Evolutionary conservation across 2,888 invertebrate species (phyloP), one percentile per base, ranked within the genome.

Genomic region (Torymus tubicola): DNA sequence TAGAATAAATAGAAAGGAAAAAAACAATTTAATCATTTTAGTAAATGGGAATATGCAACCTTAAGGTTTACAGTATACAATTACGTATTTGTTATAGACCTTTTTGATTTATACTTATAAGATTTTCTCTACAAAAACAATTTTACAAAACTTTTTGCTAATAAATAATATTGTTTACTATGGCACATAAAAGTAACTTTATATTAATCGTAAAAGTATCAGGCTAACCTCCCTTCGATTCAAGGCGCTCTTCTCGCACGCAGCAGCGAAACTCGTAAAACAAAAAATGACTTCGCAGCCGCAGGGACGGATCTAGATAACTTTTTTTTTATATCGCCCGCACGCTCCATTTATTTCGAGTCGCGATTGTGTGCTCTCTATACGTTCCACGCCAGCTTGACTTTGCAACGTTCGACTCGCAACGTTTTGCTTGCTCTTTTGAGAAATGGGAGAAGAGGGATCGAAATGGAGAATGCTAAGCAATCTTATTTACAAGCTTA

Each of bases 401-500:
- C n/a, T n/a, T n/a, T 71, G n/a, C 13, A 14, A 2, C 24, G 3
- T 24, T 3, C 24, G 70, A 24, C n/a, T 12, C 69, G 31, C 31
- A 18, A n/a, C 68, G 24, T 24, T 68, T 68, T 55, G 31, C 67
- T 65, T 53, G 31, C 2, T 24, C 24, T n/a, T 10, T 2, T 14
- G 52, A 65, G 50, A 65, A 16, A 16, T 5, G 14, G 14, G 16
- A 42, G 42, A 16, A 58, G 16, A 58, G n/a, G 55, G 24, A 24
- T 24, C 24, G 24, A 3, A 3, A 24, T 24, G 13, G 24, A 55
- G 18, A 50, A 60, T 16, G 13, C 31, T 14, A 57, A n/a, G 31
- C 11, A 57, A 69, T 69, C 69, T 58, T 69, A 69, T 69, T 69
- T 69, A 31, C n/a, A 69, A 68, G 53, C 69, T 69, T 1, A 5